Base-by-base conservation (phyloP, 1,140 invertebrate species). In the Sesamia nonagrioides region DNA sequence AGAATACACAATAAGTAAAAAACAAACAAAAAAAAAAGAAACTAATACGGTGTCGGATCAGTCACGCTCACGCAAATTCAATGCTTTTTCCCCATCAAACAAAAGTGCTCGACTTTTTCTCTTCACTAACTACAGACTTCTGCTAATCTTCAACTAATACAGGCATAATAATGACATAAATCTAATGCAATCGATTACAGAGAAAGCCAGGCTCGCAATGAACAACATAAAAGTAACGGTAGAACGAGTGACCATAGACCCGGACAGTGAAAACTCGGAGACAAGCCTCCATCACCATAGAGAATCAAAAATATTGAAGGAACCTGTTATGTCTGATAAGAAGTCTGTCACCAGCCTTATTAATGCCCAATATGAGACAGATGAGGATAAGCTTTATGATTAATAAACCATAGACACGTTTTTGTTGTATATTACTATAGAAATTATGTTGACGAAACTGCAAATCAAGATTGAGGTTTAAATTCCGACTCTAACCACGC, bases 171-270 rank as follows among this genome's bases (percentile, higher is more conserved):
- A 40, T 17, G 15, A 27, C 27, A 27, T 3, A 27, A 27, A 18
- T 50, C 2, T 50, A 2, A 4, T 74, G n/a, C 2, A 27, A 33
- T 18, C 6, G 0, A n/a, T 61, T 61, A 17, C 77, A 78, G 78
- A 74, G 0, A 73, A 73, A 18, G 6, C 50, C 2, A 63, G 56
- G n/a, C 45, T 68, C 11, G 27, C 27, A 27, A 6, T 74, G 8
- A 74, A 79, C 27, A 74, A 79, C 4, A 79, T 79, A 56, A 68
- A 79, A 54, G 71, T 79, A 4, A 74, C 71, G 1, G 21, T 75
- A 7, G 78, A 79, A 45, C 21, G 13, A 15, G 21, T 60, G 18
- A 56, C 18, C 11, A 35, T 69, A 45, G 71, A 74, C 71, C 71
- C 71, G 9, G 71, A 74, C 37, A 74, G 71, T 13, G 71, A 74